A percentile compares a stretch with the other conserved stretches of the same genome.
These are phyloP conservation scores for Desoria tigrina DNA, from an alignment of 2,888 invertebrate genomes.

Conservation along the genomic window DNA sequence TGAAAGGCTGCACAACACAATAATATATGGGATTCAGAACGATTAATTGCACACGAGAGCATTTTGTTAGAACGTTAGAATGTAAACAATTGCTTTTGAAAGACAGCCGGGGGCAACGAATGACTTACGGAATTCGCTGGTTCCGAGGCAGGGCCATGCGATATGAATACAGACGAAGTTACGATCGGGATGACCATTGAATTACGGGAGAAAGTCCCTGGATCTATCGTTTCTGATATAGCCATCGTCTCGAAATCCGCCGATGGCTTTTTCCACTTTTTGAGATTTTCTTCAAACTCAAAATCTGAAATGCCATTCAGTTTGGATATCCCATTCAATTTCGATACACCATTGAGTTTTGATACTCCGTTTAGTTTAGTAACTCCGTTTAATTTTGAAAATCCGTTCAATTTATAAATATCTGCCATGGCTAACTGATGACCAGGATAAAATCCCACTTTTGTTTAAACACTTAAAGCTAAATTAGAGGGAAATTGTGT, in stretches of 20 bases:
- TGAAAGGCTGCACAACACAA: too few species aligned
- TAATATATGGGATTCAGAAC: too few species aligned
- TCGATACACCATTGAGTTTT: background rate
- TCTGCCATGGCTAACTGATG: too few species aligned
- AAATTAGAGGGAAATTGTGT: too few species aligned
- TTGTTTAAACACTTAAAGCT: too few species aligned
- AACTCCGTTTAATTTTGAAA: background rate
- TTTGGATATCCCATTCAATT: background rate
- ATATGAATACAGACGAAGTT: constrained; percentile 49
- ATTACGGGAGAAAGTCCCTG: constrained; percentile 47
- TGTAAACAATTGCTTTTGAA: background rate
- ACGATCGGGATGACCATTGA: constrained; percentile 49
- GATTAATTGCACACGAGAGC: too few species aligned
- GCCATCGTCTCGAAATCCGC: constrained; percentile 50
- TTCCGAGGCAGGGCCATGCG: constrained; percentile 46
- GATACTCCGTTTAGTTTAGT: too few species aligned
- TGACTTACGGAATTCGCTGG: constrained; percentile 33
- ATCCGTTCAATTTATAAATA: background rate
- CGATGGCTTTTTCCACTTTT: constrained; percentile 45
- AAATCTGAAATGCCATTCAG: constrained; percentile 3
- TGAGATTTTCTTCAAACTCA: constrained; percentile 40
- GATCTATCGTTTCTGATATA: constrained; percentile 45
- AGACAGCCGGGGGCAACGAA: too few species aligned
- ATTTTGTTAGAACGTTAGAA: too few species aligned
- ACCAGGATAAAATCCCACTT: too few species aligned